These are phyloP conservation scores for Tricholauxania praeusta DNA, from an alignment of 2,888 invertebrate species.

Conservation along the genomic window DNA sequence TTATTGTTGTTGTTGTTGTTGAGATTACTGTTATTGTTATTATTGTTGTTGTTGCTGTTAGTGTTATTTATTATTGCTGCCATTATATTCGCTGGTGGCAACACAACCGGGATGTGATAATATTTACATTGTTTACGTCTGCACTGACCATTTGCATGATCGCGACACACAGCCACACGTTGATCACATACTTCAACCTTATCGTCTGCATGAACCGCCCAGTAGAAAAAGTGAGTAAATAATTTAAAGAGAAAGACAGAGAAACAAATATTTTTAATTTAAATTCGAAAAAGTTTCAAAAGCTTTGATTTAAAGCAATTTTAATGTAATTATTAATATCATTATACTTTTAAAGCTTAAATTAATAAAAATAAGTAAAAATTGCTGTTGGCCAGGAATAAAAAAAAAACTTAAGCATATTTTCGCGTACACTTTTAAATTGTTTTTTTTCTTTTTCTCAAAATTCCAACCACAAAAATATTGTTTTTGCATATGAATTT, in stretches of 20 bases:
- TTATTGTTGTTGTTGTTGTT: constrained; percentile 49
- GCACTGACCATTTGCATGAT: constrained; percentile 94
- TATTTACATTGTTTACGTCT: constrained; percentile 95
- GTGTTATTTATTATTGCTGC: constrained; percentile 70
- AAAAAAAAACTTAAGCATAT: too few relatives aligned
- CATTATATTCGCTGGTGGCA: constrained; percentile 86
- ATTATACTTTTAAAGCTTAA: too few relatives aligned
- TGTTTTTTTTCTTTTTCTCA: too few relatives aligned
- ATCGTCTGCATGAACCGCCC: constrained; percentile 77
- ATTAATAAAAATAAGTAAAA: too few relatives aligned
- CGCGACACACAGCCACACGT: constrained; percentile 95
- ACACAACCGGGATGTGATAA: constrained; percentile 94
- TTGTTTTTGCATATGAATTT: too few relatives aligned
- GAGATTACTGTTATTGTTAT: constrained; percentile 46
- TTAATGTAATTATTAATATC: neutral
- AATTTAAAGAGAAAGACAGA: constrained; percentile 19
- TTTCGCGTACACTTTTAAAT: too few relatives aligned
- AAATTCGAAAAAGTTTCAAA: neutral
- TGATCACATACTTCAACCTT: constrained; percentile 95
- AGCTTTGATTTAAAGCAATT: too few relatives aligned
- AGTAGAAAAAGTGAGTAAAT: neutral
- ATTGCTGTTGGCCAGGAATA: too few relatives aligned
- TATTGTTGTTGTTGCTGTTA: constrained; percentile 37
- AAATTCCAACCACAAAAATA: too few relatives aligned
- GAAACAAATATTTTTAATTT: neutral